Evolutionary conservation across 64 coral and sea anemone genomes (phyloP).

Genomic region (Actinia equina): DNA sequence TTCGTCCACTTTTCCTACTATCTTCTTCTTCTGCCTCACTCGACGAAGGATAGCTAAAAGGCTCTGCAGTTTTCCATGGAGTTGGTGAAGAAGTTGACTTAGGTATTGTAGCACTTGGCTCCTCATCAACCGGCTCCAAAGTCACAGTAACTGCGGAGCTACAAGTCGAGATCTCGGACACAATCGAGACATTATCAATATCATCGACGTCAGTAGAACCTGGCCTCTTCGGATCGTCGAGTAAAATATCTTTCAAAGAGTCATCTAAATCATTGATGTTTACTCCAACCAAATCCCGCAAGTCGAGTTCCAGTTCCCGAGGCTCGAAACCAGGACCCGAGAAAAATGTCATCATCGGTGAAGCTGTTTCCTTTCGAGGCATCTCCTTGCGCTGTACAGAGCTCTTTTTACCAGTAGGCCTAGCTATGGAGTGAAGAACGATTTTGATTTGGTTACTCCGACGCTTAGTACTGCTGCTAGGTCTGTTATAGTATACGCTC

Average conservation of each 20-base stretch:
- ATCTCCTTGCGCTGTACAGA: not conserved
- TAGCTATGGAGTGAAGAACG: constrained; percentile 12
- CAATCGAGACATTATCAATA: constrained; percentile 34
- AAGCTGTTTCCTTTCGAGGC: not conserved
- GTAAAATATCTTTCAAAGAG: constrained; percentile 38
- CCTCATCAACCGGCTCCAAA: constrained; percentile 52
- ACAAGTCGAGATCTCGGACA: constrained; percentile 64
- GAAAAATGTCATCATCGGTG: constrained; percentile 31
- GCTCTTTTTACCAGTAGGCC: not conserved
- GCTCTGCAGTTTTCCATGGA: constrained; percentile 32
- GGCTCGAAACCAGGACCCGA: constrained; percentile 45
- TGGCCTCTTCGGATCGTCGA: constrained; percentile 19
- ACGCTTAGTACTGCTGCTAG: not conserved
- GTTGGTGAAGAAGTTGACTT: constrained; percentile 18
- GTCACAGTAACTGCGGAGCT: constrained; percentile 40
- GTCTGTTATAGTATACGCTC: constrained; percentile 3
- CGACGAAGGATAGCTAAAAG: constrained; percentile 43
- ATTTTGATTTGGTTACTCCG: constrained; percentile 27
- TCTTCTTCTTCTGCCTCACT: constrained; percentile 74
- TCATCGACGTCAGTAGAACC: constrained; percentile 22
- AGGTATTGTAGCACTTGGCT: not conserved
- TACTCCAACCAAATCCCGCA: constrained; percentile 23
- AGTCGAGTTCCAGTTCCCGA: constrained; percentile 31
- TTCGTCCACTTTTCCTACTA: constrained; percentile 35
- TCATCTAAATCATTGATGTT: constrained; percentile 37